phyloP scores from a whole-genome alignment of 2,888 invertebrate species.

The Tupiocoris notatus region DNA sequence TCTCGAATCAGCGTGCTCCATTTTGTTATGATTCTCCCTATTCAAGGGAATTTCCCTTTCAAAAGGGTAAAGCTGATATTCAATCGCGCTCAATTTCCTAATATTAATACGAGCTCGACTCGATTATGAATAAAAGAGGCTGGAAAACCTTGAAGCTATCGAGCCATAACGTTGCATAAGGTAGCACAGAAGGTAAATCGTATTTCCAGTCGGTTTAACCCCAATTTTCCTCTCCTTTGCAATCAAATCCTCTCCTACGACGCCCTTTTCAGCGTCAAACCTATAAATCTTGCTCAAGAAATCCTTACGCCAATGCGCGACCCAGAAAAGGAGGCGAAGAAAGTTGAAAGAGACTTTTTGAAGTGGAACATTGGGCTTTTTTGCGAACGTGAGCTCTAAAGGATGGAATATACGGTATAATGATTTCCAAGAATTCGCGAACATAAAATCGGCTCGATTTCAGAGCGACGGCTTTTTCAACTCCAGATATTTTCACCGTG shows the following conservation, averaged over 20 bases:
- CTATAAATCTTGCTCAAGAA: slow-evolving; percentile 20
- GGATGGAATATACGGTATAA: no score
- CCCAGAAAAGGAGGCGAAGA: no score
- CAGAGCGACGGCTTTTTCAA: no score
- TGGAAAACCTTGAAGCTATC: neutral
- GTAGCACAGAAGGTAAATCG: slow-evolving; percentile 6
- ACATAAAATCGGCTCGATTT: no score
- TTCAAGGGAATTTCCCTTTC: neutral
- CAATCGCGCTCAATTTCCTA: neutral
- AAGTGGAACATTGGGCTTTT: neutral
- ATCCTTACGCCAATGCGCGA: slow-evolving; percentile 8
- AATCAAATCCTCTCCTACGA: neutral
- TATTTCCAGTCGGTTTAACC: slow-evolving; percentile 11
- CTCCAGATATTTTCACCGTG: no score
- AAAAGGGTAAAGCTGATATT: neutral
- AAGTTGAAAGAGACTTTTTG: neutral
- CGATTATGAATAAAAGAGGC: neutral
- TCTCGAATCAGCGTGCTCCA: neutral
- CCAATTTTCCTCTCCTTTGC: slow-evolving; percentile 17
- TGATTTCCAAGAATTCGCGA: no score
- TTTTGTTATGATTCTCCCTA: neutral
- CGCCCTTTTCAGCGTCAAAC: neutral
- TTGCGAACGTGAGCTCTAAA: no score
- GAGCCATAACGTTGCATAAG: neutral
- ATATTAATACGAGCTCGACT: neutral